phyloP scores from a whole-genome alignment of 2,888 invertebrate genomes.

The Aspidiotus rigidus region DNA sequence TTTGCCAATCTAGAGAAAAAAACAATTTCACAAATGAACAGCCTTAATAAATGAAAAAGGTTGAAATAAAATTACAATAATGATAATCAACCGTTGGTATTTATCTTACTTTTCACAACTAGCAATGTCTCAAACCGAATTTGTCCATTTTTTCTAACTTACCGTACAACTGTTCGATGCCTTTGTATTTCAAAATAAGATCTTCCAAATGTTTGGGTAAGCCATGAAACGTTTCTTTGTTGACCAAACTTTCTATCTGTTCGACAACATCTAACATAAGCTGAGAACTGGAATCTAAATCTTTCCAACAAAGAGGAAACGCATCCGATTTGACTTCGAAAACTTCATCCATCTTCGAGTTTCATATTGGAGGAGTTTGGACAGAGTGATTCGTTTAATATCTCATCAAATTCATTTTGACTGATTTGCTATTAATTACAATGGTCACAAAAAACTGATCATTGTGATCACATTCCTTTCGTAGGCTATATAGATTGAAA shows the following conservation, averaged over 20 bases:
- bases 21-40: background rate
- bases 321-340: too few species aligned
- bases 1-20: constrained; percentile 73
- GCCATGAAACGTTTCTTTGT: constrained; percentile 57
- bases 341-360: too few species aligned
- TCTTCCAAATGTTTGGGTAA: constrained; percentile 60
- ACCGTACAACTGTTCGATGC: constrained; percentile 76
- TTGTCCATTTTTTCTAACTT: constrained; percentile 40
- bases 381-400: too few species aligned
- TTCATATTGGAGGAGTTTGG: too few species aligned
- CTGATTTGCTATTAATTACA: too few species aligned
- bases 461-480: too few species aligned
- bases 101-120: background rate
- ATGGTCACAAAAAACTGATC: too few species aligned
- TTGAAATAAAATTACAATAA: constrained; percentile 33
- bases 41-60: background rate
- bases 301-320: background rate
- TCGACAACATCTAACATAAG: background rate
- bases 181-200: constrained; percentile 63
- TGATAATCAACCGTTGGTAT: constrained; percentile 13
- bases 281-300: background rate
- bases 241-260: background rate
- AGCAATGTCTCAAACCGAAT: too few species aligned
- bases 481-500: too few species aligned
- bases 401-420: too few species aligned